These are phyloP conservation scores for Standfussiana lucernea DNA, from an alignment of 2,888 invertebrate genomes.

Conservation along the genomic window DNA sequence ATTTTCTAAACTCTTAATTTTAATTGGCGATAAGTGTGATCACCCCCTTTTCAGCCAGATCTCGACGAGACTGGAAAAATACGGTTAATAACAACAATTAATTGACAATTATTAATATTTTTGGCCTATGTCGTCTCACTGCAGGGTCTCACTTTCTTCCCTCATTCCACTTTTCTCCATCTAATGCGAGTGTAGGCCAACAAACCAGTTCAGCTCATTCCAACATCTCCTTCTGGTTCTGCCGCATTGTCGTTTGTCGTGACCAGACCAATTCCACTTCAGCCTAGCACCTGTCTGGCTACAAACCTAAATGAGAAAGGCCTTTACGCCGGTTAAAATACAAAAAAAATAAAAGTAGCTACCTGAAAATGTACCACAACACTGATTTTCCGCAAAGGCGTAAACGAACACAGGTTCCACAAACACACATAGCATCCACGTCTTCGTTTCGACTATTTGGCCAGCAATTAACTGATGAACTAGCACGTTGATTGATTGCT, in stretches of 20 bases:
- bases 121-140: background rate
- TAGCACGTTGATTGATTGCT: slow-evolving; percentile 67
- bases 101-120: too few relatives aligned
- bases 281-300: background rate
- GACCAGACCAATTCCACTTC: background rate
- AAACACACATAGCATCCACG: slow-evolving; percentile 1
- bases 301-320: background rate
- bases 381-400: background rate
- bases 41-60: background rate
- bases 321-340: background rate
- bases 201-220: background rate
- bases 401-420: background rate
- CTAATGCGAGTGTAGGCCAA: too few relatives aligned
- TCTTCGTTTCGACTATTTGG: slow-evolving; percentile 45
- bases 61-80: background rate
- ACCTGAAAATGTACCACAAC: background rate
- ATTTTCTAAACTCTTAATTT: background rate
- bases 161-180: too few relatives aligned
- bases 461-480: slow-evolving; percentile 64
- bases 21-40: background rate
- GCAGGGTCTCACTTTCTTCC: background rate
- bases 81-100: too few relatives aligned
- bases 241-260: background rate
- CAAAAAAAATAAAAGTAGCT: background rate
- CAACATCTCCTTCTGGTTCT: background rate